These are phyloP conservation scores for Leptopterna dolabrata DNA, from an alignment of 2,888 invertebrate genomes.

Conservation along the genomic window DNA sequence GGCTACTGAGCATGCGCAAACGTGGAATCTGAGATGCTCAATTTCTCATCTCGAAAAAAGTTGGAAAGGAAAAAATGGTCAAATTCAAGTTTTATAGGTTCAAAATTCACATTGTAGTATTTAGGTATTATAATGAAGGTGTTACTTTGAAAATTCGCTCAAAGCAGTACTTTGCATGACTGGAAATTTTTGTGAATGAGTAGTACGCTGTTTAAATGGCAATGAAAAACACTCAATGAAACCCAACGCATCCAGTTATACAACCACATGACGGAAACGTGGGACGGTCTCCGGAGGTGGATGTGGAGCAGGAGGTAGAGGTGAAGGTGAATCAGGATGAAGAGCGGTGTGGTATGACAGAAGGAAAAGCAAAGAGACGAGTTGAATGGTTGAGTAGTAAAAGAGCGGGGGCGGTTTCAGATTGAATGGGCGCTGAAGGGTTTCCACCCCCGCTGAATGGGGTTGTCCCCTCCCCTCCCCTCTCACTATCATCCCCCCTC, in stretches of 20 bases:
- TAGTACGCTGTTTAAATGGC: not conserved
- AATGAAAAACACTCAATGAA: not conserved
- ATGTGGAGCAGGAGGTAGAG: not conserved
- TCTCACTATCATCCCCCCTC: not conserved
- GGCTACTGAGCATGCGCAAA: too few species aligned
- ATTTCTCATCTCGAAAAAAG: too few species aligned
- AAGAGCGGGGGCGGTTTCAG: conserved; percentile 12
- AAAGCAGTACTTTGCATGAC: too few species aligned
- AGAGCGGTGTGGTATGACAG: not conserved
- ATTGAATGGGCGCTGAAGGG: conserved; percentile 5
- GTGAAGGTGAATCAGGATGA: not conserved
- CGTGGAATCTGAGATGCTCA: too few species aligned
- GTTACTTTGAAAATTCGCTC: too few species aligned
- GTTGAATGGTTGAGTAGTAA: conserved; percentile 21
- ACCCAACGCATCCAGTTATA: not conserved
- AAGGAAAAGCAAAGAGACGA: conserved; percentile 14
- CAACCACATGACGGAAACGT: not conserved
- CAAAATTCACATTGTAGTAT: too few species aligned
- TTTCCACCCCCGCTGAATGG: conserved; percentile 9
- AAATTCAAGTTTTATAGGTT: too few species aligned
- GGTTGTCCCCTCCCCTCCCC: not conserved
- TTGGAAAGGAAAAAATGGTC: too few species aligned
- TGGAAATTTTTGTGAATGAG: too few species aligned
- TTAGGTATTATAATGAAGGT: too few species aligned
- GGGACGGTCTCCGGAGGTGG: not conserved